A percentile compares a stretch with the other conserved stretches of the same genome.
Evolutionary conservation across 2,797 vertebrate genomes (phyloP).

Genomic region (Carduelis carduelis): DNA sequence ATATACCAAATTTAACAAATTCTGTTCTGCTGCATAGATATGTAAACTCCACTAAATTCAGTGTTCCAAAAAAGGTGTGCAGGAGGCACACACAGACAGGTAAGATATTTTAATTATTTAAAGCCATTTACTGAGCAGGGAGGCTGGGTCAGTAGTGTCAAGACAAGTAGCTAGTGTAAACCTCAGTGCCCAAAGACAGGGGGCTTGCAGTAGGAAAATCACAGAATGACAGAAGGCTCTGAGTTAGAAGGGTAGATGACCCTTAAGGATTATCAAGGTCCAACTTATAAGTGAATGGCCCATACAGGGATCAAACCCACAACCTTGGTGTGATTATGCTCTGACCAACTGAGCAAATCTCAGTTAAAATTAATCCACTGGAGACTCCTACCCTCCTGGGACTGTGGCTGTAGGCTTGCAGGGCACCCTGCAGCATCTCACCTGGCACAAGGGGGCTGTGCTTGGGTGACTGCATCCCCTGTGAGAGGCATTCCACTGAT

Average conservation of each 20-base stretch:
- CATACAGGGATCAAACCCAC: neutral
- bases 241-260: neutral
- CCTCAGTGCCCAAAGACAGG: neutral
- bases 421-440: neutral
- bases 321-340: neutral
- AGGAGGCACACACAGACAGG: neutral
- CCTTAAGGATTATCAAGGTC: neutral
- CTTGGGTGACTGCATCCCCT: neutral
- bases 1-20: neutral
- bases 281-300: neutral
- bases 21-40: neutral
- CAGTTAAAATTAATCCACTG: neutral
- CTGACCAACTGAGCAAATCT: neutral
- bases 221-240: neutral
- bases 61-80: neutral
- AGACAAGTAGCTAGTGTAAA: neutral
- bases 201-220: neutral
- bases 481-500: neutral
- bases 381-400: neutral
- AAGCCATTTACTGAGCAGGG: neutral
- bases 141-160: neutral
- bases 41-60: neutral
- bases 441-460: neutral
- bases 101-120: neutral
- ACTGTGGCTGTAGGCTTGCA: neutral